Evolutionary conservation across 2,888 invertebrate species (phyloP).

Genomic region (Lottia scabra): DNA sequence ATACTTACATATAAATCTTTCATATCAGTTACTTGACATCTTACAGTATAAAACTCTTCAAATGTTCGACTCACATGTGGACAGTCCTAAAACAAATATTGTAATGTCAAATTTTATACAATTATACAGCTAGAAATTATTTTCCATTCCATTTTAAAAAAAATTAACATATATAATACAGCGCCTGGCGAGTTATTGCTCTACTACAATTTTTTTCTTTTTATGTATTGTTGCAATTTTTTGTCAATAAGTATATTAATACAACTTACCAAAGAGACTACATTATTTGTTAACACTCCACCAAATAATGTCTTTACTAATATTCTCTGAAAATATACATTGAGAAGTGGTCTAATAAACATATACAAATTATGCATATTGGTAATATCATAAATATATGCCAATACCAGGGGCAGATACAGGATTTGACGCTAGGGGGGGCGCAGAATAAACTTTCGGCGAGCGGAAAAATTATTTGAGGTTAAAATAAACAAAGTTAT

Average conservation of each 20-base stretch:
- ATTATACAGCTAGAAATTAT: too few species aligned
- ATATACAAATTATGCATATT: not conserved
- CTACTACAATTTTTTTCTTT: too few species aligned
- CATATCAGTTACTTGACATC: slow-evolving; percentile 97
- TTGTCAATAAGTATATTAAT: too few species aligned
- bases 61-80: slow-evolving; percentile 93
- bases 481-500: too few species aligned
- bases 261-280: slow-evolving; percentile 85
- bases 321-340: slow-evolving; percentile 74
- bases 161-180: too few species aligned
- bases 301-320: slow-evolving; percentile 92
- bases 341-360: not conserved
- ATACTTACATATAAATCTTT: slow-evolving; percentile 81
- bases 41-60: slow-evolving; percentile 96
- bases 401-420: too few species aligned
- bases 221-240: too few species aligned
- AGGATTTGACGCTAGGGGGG: too few species aligned
- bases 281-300: slow-evolving; percentile 94
- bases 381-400: not conserved
- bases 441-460: too few species aligned
- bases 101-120: not conserved
- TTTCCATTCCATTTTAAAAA: too few species aligned
- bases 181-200: too few species aligned
- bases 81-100: slow-evolving; percentile 78
- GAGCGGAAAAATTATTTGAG: too few species aligned